Conservation (phyloP, 2,888 invertebrate species). For the Loripinus fragilis region DNA sequence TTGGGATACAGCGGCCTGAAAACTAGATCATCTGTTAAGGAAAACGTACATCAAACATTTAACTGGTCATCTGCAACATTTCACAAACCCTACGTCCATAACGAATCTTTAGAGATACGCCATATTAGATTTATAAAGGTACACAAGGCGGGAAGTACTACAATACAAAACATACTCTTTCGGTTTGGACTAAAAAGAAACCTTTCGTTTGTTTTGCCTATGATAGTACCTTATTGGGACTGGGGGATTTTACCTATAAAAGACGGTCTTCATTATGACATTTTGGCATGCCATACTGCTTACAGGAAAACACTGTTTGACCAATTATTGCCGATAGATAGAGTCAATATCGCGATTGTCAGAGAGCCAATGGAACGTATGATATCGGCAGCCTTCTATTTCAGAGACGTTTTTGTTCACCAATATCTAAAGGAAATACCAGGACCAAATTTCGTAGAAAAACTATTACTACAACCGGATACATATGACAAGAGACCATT, state of each 20-base stretch:
- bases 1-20: too few relatives aligned
- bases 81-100: too few relatives aligned
- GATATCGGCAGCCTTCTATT: slow-evolving; percentile 49
- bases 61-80: too few relatives aligned
- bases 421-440: slow-evolving; percentile 27
- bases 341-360: slow-evolving; percentile 55
- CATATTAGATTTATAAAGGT: slow-evolving; percentile 63
- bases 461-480: slow-evolving; percentile 32
- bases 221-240: slow-evolving; percentile 1
- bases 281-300: slow-evolving; percentile 57
- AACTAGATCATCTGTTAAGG: too few relatives aligned
- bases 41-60: too few relatives aligned
- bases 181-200: slow-evolving; percentile 54
- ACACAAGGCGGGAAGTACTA: slow-evolving; percentile 61
- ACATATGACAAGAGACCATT: slow-evolving; percentile 36
- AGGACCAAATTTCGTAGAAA: slow-evolving; percentile 29
- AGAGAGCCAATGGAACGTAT: slow-evolving; percentile 59
- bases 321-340: slow-evolving; percentile 45
- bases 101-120: background rate
- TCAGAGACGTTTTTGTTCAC: slow-evolving; percentile 27
- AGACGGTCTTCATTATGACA: slow-evolving; percentile 44
- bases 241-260: slow-evolving; percentile 30
- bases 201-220: slow-evolving; percentile 56
- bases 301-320: slow-evolving; percentile 42
- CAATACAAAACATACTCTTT: slow-evolving; percentile 56